Evolutionary conservation across 2,113 vertebrate species (phyloP), one percentile per base, ranked within the genome.

Genomic region (Hepsetus odoe): DNA sequence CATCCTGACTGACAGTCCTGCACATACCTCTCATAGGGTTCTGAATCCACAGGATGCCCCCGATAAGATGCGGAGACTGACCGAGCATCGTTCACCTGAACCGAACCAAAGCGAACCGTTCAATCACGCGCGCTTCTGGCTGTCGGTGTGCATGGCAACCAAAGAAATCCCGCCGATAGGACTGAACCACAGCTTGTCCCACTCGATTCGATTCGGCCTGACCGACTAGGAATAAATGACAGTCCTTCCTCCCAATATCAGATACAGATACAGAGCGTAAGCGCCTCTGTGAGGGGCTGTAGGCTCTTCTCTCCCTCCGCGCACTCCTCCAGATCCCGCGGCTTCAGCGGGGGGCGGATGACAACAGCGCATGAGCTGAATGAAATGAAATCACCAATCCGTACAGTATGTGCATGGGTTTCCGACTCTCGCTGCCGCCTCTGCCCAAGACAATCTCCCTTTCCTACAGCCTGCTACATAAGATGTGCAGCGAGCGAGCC

Each of bases 21-120:
- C 5, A 87, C 88, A 51, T 90, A 92, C 91, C 91, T 93, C 89
- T 86, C 90, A 92, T 92, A 24, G 91, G 92, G 84, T 92, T 92
- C 76, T 91, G 90, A 81, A 92, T 92, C 91, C 93, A 93, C 58
- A 89, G 82, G 82, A 92, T 91, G 35, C 90, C 90, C 40, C 90
- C 88, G 82, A 91, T 87, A 13, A 92, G 91, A 81, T 91, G 92
- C 80, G 87, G 88, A 82, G 90, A 90, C 74, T 90, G 90, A 24
- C 88, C 87, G 33, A 92, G 87, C 92, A 92, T 92, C 84, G 76
- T 16, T 35, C 62, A 46, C 10, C 5, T 32, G 11, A 20, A 66
- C 26, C 5, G 59, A 24, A 51, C 49, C 46, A n/a, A 5, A 22
- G 2, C 49, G 9, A 33, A 20, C 18, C 30, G 28, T 56, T 79